Percentiles rank a stretch among this genome's conserved stretches.
Conservation (phyloP, 2,888 invertebrate genomes). For the Troilus luridus region DNA sequence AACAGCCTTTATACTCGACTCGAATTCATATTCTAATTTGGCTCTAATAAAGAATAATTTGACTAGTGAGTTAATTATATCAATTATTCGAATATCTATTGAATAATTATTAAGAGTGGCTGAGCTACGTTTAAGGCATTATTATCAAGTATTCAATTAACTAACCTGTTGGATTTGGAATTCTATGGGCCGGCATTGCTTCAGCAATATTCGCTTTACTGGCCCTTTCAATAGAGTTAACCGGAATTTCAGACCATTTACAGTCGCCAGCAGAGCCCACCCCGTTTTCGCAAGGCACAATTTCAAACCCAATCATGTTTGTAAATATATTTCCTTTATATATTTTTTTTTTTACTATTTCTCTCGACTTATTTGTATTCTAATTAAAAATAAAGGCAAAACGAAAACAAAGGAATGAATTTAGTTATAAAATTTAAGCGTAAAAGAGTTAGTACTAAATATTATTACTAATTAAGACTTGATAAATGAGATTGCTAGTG, state of each 20-base stretch:
- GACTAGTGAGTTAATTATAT: background rate
- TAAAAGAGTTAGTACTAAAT: too few species aligned
- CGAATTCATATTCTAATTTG: background rate
- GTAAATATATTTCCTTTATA: background rate
- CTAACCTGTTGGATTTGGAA: slow-evolving; percentile 36
- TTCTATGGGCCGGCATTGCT: slow-evolving; percentile 28
- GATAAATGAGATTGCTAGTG: too few species aligned
- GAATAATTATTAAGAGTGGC: background rate
- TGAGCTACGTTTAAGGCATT: slow-evolving; percentile 34
- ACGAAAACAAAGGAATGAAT: background rate
- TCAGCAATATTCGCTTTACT: slow-evolving; percentile 30
- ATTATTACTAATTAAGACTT: too few species aligned
- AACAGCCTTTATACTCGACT: background rate
- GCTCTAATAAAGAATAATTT: background rate
- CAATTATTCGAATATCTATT: background rate
- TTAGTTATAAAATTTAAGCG: too few species aligned
- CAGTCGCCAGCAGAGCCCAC: background rate
- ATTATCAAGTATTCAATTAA: slow-evolving; percentile 32
- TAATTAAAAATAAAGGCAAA: background rate
- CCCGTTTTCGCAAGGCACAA: slow-evolving; percentile 27
- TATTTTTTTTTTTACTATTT: background rate
- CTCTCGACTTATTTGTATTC: background rate
- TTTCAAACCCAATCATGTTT: background rate
- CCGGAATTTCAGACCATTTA: slow-evolving; percentile 36
- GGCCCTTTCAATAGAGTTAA: slow-evolving; percentile 39